phyloP scores from a whole-genome alignment of 2,797 vertebrate species.

The Steatocranus sp. region DNA sequence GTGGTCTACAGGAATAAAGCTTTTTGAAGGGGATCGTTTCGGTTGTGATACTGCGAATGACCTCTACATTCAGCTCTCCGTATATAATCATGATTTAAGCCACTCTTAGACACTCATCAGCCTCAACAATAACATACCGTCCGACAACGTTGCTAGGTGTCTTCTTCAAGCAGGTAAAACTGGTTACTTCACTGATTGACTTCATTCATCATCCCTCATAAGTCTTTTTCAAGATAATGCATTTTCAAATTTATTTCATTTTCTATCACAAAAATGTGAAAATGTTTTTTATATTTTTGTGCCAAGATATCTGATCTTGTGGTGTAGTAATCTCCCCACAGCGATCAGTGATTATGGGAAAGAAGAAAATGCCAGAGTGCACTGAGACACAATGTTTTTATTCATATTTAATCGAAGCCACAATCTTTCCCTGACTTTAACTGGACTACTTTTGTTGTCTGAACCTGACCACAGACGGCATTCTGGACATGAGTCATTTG shows the following conservation, averaged over 20 bases:
- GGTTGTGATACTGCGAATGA: background rate
- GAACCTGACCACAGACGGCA: background rate
- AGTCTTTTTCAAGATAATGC: background rate
- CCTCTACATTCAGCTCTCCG: background rate
- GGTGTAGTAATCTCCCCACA: background rate
- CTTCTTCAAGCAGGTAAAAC: background rate
- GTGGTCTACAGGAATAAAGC: background rate
- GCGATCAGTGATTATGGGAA: background rate
- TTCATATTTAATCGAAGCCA: background rate
- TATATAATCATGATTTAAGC: background rate
- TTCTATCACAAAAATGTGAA: background rate
- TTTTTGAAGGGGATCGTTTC: background rate
- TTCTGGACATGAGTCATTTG: background rate
- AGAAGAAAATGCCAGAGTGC: background rate
- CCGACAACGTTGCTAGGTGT: accelerated
- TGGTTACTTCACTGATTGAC: background rate
- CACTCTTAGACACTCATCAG: background rate
- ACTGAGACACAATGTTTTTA: background rate
- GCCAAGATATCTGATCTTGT: background rate
- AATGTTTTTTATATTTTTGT: background rate
- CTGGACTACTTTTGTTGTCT: background rate
- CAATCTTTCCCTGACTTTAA: background rate
- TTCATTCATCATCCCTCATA: background rate
- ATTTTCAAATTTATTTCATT: background rate
- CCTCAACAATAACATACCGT: accelerated